Base-by-base conservation (phyloP, 2,888 invertebrate species). In the Pollenia griseotomentosa region DNA sequence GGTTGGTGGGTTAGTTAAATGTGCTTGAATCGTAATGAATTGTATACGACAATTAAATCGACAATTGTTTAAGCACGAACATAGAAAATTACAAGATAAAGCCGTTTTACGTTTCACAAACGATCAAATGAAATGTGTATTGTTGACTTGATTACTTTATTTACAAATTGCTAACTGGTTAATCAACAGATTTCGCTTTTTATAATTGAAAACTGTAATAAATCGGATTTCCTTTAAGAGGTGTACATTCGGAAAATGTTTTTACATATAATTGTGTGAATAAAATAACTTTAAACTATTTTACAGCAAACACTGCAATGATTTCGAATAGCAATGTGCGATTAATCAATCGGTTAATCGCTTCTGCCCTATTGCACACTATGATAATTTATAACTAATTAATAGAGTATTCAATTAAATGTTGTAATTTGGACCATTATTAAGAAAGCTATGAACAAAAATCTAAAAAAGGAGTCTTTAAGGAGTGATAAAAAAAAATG, bases 161-260 rank as follows among this genome's bases (percentile, higher is more conserved):
- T 83, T 59, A 66, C 63, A 51, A 66, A 73, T 51, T 63, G 53
- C 51, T 44, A 46, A 51, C 48, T 83, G 65, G 14, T 46, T 79
- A 59, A 83, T 78, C 73, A 83, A 73, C 55, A 19, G 77, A 83
- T 83, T 74, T 33, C 33, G 33, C 33, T 33, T 83, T 63, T 48
- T 44, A 77, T 33, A 33, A 82, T 59, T 70, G 9, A 71, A 63
- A 63, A 61, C 16, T 61, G 44, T 48, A 70, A 55, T 61, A 59
- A 74, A 83, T 77, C 63, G 53, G 77, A 71, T 83, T 83, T 83
- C 59, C 74, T 82, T 44, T 23, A 66, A 63, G 0, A 16, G 8
- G 11, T 1, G 9, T 16, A 48, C 23, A 61, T 1, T 74, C 11
- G 16, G 12, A 61, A 61, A 48, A 48, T 74, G 8, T 33, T 33